A percentile compares a stretch with the other conserved stretches of the same genome.
Conservation (phyloP, 2,797 vertebrate genomes). For the Glossophaga mutica region DNA sequence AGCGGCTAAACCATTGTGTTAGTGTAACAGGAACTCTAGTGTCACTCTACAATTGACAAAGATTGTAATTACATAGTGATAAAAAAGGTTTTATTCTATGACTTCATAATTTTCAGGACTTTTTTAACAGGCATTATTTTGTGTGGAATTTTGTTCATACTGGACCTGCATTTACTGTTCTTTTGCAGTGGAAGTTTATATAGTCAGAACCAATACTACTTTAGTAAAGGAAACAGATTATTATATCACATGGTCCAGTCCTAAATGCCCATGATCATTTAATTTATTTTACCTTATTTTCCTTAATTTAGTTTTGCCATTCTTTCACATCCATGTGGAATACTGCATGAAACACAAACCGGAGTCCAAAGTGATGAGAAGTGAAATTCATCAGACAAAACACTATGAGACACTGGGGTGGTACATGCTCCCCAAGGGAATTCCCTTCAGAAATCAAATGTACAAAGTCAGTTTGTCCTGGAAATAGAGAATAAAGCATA, state of each 20-base stretch:
- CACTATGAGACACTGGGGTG: background rate
- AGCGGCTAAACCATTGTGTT: background rate
- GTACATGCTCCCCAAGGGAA: background rate
- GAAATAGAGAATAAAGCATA: background rate
- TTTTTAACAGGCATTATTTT: background rate
- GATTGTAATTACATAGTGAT: background rate
- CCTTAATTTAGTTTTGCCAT: background rate
- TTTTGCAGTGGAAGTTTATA: background rate
- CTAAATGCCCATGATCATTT: slow-evolving; percentile 28
- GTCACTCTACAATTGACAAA: background rate
- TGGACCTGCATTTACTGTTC: background rate
- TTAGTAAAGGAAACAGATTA: slow-evolving; percentile 30
- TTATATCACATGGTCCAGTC: background rate
- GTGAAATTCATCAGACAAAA: background rate
- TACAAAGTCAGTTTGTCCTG: background rate
- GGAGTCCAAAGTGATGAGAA: background rate
- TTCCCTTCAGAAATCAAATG: background rate
- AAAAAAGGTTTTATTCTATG: background rate
- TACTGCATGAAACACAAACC: background rate
- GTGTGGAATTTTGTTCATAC: background rate
- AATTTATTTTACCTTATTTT: slow-evolving; percentile 43
- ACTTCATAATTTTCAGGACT: background rate
- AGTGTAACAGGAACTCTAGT: background rate
- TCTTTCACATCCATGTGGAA: slow-evolving; percentile 7
- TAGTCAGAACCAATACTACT: background rate